phyloP scores from a whole-genome alignment of 1,140 invertebrate genomes.

The Myzus persicae region DNA sequence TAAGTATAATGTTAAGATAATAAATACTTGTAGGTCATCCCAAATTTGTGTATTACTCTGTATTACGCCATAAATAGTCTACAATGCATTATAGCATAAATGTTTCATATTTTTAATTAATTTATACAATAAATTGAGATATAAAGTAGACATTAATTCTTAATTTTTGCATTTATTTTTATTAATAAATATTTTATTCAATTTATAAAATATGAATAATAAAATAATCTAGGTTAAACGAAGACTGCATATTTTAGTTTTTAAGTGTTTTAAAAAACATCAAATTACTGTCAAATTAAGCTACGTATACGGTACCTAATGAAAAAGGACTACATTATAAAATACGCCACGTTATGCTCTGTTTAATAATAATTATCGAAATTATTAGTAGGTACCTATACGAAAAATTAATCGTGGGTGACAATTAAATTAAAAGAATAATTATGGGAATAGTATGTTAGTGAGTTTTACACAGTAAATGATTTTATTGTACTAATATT shows the following conservation, averaged over 20 bases:
- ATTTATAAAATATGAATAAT: neutral
- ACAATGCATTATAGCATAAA: no score
- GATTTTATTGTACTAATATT: neutral
- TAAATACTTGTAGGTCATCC: neutral
- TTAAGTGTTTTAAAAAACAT: neutral
- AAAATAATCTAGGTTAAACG: neutral
- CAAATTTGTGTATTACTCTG: neutral
- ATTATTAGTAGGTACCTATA: neutral
- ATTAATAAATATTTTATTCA: neutral
- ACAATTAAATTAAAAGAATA: conserved; percentile 24
- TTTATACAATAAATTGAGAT: neutral
- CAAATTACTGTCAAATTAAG: conserved; percentile 11
- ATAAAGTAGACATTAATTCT: neutral
- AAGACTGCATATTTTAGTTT: neutral
- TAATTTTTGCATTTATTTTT: no score
- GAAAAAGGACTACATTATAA: conserved; percentile 18
- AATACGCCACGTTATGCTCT: conserved; percentile 6
- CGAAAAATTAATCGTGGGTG: conserved; percentile 35
- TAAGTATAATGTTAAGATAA: neutral
- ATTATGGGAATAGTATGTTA: neutral
- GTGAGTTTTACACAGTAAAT: neutral
- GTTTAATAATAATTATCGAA: conserved; percentile 32
- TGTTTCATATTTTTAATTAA: neutral
- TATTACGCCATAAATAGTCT: neutral
- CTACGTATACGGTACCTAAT: neutral